Conservation (phyloP, 64 coral and sea anemone species). For the Anthopleura sola region DNA sequence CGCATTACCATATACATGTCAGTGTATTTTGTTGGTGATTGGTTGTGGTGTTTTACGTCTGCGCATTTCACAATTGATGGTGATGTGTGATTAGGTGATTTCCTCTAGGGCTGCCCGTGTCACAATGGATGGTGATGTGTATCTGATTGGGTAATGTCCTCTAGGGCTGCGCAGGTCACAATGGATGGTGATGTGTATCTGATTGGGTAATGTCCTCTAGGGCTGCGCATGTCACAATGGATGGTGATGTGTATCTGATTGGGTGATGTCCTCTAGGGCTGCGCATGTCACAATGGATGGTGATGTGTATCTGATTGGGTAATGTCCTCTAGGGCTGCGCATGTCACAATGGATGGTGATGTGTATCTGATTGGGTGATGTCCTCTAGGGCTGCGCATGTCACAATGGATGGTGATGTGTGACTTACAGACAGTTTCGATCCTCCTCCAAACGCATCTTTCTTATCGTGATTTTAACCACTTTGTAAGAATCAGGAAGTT, state of each 20-base stretch:
- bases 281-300: not conserved
- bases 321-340: not conserved
- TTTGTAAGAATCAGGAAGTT: slow-evolving; percentile 43
- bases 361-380: not conserved
- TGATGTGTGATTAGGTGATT: not conserved
- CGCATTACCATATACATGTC: too few relatives aligned
- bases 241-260: not conserved
- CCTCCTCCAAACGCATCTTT: slow-evolving; percentile 62
- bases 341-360: not conserved
- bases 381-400: not conserved
- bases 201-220: too few relatives aligned
- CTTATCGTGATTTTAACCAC: slow-evolving; percentile 54
- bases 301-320: not conserved
- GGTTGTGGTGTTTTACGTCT: not conserved
- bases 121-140: too few relatives aligned
- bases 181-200: not conserved
- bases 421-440: slow-evolving; percentile 85
- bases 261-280: not conserved
- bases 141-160: too few relatives aligned
- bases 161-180: not conserved
- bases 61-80: not conserved
- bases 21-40: too few relatives aligned
- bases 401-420: not conserved
- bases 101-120: not conserved
- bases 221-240: too few relatives aligned